phyloP scores from a whole-genome alignment of 2,113 vertebrate genomes.

The Anser cygnoides region DNA sequence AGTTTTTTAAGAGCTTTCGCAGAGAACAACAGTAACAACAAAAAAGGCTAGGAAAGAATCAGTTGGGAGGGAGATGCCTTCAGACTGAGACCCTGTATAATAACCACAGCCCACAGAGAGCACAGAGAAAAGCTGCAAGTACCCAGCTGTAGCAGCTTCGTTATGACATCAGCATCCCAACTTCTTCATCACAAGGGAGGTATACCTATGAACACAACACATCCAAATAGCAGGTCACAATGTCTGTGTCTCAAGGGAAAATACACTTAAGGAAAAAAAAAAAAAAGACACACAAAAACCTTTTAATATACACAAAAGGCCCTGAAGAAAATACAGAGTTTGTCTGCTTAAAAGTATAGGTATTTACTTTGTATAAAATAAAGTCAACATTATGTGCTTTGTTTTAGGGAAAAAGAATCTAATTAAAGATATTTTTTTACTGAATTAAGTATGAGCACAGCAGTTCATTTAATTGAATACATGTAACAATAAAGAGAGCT shows the following conservation, averaged over 20 bases:
- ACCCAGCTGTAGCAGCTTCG: not conserved
- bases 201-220: not conserved
- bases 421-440: not conserved
- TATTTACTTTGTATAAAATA: not conserved
- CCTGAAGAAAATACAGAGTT: not conserved
- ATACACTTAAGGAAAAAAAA: not conserved
- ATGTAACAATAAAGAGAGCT: not conserved
- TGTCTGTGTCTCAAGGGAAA: not conserved
- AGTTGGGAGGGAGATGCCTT: not conserved
- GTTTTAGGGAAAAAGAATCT: not conserved
- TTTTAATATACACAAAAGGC: not conserved
- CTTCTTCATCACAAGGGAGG: not conserved
- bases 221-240: accelerated
- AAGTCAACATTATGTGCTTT: not conserved
- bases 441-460: not conserved
- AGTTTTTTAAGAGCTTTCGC: not conserved
- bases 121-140: not conserved
- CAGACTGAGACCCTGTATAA: not conserved
- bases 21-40: not conserved
- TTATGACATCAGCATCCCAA: not conserved
- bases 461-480: not conserved
- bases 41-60: not conserved
- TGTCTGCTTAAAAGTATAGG: not conserved
- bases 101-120: not conserved
- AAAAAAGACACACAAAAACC: not conserved